A percentile compares a stretch with the other conserved stretches of the same genome.
Conservation (phyloP, 2,113 vertebrate species). For the Rana temporaria region DNA sequence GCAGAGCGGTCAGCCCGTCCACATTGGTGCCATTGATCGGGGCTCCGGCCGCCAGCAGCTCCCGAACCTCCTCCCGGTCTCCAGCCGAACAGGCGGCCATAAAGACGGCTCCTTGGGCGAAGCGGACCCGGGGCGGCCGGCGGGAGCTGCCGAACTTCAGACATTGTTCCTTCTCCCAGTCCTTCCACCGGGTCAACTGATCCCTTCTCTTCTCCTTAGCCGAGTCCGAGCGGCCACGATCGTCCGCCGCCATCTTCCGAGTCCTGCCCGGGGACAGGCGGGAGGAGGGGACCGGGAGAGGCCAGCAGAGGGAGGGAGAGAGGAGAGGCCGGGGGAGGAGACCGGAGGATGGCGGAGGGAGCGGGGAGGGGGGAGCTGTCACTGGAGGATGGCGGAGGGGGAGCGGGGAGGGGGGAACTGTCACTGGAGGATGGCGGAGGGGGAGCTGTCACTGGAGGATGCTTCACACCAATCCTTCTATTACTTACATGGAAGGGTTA, state of each 20-base stretch:
- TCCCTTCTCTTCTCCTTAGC: slow-evolving; percentile 81
- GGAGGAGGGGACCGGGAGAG: slow-evolving; percentile 19
- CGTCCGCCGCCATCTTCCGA: slow-evolving; percentile 84
- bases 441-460: too few species aligned
- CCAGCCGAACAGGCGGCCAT: slow-evolving; percentile 85
- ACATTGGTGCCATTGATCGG: slow-evolving; percentile 84
- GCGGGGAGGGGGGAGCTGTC: not conserved
- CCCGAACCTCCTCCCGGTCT: slow-evolving; percentile 80
- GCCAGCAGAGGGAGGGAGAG: slow-evolving; percentile 12
- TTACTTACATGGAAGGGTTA: too few species aligned
- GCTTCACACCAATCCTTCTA: too few species aligned
- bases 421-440: too few species aligned
- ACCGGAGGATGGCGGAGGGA: not conserved
- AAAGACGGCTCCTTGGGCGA: slow-evolving; percentile 82
- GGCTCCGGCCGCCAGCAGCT: slow-evolving; percentile 77
- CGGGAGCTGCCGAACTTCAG: slow-evolving; percentile 59
- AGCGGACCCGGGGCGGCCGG: slow-evolving; percentile 74
- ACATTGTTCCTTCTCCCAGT: slow-evolving; percentile 77
- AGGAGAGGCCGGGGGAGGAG: slow-evolving; percentile 10
- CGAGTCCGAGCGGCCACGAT: slow-evolving; percentile 83
- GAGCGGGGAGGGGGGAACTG: too few species aligned
- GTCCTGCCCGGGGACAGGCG: slow-evolving; percentile 49
- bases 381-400: too few species aligned
- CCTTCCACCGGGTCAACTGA: slow-evolving; percentile 80
- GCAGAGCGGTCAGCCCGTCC: slow-evolving; percentile 82